Conservation (phyloP, 1,140 invertebrate species). For the Drosophila fuyamai region DNA sequence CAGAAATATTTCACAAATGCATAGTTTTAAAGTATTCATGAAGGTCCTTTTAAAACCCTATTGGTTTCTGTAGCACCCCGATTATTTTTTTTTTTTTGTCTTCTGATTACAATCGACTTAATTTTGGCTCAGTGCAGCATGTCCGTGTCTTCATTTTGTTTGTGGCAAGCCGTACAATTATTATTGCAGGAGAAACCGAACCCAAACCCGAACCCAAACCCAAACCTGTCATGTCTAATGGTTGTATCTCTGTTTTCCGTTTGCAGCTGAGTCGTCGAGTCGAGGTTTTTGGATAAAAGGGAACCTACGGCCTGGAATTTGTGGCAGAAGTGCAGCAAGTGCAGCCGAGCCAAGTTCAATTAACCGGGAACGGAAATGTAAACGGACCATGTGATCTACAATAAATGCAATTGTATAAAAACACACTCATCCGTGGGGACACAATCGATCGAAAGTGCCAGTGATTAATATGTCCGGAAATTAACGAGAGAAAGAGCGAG, state of each 20-base stretch:
- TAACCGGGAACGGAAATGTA: conserved; percentile 4
- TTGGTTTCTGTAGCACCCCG: no score
- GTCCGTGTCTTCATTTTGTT: conserved; percentile 14
- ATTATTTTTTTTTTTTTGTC: no score
- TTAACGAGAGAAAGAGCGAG: background rate
- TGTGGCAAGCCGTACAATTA: conserved; percentile 28
- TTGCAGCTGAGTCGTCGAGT: conserved; percentile 21
- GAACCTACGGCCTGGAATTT: background rate
- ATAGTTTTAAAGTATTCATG: no score
- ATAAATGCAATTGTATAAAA: conserved; percentile 41
- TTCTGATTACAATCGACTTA: background rate
- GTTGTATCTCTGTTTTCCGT: conserved; percentile 21
- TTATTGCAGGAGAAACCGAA: conserved; percentile 17
- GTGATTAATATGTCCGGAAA: conserved; percentile 21
- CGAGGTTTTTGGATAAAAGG: conserved; percentile 24
- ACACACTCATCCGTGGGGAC: conserved; percentile 1
- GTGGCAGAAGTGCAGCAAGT: conserved; percentile 15
- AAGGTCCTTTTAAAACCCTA: no score
- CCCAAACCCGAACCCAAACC: conserved; percentile 3
- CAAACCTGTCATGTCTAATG: conserved; percentile 30
- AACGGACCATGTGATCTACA: conserved; percentile 38
- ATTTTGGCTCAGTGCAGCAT: background rate
- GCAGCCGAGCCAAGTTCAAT: conserved; percentile 17
- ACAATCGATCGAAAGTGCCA: background rate
- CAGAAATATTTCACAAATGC: no score